Conservation (phyloP, 2,113 vertebrate genomes). For the Furnarius figulus region DNA sequence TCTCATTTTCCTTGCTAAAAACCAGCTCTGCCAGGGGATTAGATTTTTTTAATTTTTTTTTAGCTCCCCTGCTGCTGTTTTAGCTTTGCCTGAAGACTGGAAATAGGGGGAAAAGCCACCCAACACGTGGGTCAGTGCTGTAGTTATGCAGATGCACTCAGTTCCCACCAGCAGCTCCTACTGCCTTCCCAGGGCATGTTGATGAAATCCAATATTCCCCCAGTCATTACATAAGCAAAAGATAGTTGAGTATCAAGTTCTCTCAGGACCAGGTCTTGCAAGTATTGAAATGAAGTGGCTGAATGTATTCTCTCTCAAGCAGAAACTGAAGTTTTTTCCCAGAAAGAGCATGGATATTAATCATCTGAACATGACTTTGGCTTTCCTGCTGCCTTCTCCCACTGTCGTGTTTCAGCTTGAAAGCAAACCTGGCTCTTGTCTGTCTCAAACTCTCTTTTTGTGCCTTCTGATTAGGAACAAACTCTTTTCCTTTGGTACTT, state of each 20-base stretch:
- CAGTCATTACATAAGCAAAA: background rate
- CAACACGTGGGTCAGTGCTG: background rate
- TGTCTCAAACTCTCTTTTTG: background rate
- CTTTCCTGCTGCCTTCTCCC: background rate
- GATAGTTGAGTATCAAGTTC: background rate
- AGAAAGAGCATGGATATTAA: background rate
- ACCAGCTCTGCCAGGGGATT: background rate
- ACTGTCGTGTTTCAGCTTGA: background rate
- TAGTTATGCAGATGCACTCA: background rate
- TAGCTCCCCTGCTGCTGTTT: background rate
- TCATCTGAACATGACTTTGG: background rate
- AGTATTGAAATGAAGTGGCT: slow-evolving; percentile 36
- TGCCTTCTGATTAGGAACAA: background rate
- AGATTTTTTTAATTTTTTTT: background rate
- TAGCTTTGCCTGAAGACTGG: background rate
- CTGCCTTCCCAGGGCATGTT: background rate
- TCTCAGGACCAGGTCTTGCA: slow-evolving; percentile 4
- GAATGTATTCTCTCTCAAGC: background rate
- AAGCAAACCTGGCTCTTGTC: background rate
- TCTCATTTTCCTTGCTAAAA: background rate
- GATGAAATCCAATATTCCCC: background rate
- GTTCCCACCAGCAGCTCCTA: background rate
- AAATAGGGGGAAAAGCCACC: background rate
- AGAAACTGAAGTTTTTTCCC: background rate
- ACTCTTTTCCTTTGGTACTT: background rate